Conservation (phyloP, 2,888 invertebrate genomes). For the Amiota minor region DNA sequence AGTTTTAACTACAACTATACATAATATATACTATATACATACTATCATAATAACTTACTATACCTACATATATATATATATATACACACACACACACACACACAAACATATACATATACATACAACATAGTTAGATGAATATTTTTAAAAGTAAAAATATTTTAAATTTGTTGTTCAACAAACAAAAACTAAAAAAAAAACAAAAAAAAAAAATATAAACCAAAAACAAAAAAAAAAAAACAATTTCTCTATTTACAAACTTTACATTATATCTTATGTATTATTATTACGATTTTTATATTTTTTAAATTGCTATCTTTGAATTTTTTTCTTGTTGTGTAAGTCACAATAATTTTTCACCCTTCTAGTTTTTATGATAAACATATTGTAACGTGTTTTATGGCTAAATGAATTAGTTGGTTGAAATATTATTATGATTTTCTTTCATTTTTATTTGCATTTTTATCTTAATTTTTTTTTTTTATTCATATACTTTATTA, state of each 20-base stretch:
- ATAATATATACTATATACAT: no score
- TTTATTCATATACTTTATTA: neutral
- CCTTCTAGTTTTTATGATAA: neutral
- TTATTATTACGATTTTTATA: conserved; percentile 38
- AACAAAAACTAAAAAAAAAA: conserved; percentile 25
- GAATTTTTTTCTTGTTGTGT: conserved; percentile 38
- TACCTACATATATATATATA: neutral
- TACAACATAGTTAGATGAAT: neutral
- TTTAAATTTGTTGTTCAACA: conserved; percentile 35
- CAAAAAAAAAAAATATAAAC: conserved; percentile 24
- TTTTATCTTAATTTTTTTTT: conserved; percentile 6
- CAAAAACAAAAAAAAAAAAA: neutral
- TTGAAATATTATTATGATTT: conserved; percentile 3
- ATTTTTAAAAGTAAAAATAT: conserved; percentile 22
- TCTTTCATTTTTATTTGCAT: conserved; percentile 13
- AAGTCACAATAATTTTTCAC: conserved; percentile 20
- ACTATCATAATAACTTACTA: no score
- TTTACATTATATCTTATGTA: conserved; percentile 38
- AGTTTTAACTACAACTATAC: no score
- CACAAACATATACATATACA: neutral
- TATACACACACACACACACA: neutral
- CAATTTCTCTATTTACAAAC: neutral
- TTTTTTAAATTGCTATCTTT: conserved; percentile 27
- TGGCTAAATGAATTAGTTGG: neutral
- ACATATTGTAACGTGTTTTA: conserved; percentile 3